Conservation (phyloP, 1,140 invertebrate genomes). For the Portunus trituberculatus region DNA sequence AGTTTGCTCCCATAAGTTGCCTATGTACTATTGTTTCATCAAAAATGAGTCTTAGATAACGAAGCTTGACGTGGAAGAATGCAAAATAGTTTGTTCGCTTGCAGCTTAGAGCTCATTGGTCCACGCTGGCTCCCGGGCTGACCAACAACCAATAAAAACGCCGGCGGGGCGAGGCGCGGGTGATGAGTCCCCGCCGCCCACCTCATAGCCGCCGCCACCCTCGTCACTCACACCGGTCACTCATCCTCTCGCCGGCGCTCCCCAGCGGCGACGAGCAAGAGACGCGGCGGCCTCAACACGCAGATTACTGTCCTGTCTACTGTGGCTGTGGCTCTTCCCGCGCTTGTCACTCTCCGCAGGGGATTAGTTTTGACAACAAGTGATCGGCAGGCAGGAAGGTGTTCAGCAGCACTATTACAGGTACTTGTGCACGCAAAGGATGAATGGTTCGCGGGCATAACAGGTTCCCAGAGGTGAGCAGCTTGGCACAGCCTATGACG, state of each 20-base stretch:
- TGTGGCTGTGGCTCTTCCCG: not conserved
- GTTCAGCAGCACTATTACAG: not conserved
- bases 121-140: not conserved
- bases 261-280: conserved; percentile 3
- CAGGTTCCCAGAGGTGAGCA: not conserved
- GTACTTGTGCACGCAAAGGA: not conserved
- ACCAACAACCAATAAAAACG: conserved; percentile 32
- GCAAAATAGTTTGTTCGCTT: not conserved
- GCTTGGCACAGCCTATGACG: not conserved
- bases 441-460: not conserved
- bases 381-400: not conserved
- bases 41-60: conserved; percentile 39
- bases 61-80: conserved; percentile 30
- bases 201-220: not conserved
- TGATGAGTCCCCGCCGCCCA: conserved; percentile 26
- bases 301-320: not conserved
- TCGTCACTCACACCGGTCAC: not conserved
- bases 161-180: not conserved
- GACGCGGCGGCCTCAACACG: not conserved
- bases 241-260: not conserved
- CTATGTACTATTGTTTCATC: not conserved
- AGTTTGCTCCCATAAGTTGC: not conserved
- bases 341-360: not conserved
- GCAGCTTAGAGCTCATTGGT: conserved; percentile 27
- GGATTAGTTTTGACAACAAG: not conserved